Evolutionary conservation across 2,888 invertebrate species (phyloP), one percentile per base, ranked within the genome.

Genomic region (Scaeva pyrastri): DNA sequence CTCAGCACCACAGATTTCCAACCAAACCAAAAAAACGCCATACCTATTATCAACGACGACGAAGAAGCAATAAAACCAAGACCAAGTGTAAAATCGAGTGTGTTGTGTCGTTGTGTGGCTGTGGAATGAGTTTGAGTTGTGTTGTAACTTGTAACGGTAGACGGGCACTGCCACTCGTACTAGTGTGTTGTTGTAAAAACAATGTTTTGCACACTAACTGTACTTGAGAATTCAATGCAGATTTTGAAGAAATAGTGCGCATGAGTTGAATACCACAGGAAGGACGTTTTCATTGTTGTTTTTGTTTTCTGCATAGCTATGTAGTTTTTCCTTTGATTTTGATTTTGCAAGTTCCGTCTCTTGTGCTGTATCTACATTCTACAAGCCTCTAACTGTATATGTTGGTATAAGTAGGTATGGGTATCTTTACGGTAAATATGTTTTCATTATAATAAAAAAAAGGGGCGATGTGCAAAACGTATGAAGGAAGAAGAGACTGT

Each of bases 241-340:
- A 77, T 81, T 81, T 81, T 31, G 14, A 31, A 7, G 21, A 8
- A 77, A 62, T 23, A n/a, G 31, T 85, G 85, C 85, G 85, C 85
- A 85, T 76, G 85, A 41, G 48, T 31, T 62, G 50, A 85, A 85
- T 85, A 68, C 73, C 58, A 8, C 16, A 81, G 81, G 80, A 85
- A 81, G 85, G 85, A 81, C 76, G 85, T 76, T 85, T 75, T 50
- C 66, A 60, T 80, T 75, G 66, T 66, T 31, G 31, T 66, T n/a
- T n/a, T n/a, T n/a, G 66, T 71, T 71, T 71, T 81, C 55, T 66
- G 52, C 8, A 52, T 60, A 26, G 26, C 26, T 71, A 68, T 41
- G 62, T 70, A 43, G 50, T 66, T 43, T 64, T 71, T 70, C 23
- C 8, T 31, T 31, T 8, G n/a, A n/a, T 2, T 68, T 68, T 10